A percentile compares a stretch with the other conserved stretches of the same genome.
phyloP scores from a whole-genome alignment of 1,140 invertebrate genomes.

The Rhyzopertha dominica region DNA sequence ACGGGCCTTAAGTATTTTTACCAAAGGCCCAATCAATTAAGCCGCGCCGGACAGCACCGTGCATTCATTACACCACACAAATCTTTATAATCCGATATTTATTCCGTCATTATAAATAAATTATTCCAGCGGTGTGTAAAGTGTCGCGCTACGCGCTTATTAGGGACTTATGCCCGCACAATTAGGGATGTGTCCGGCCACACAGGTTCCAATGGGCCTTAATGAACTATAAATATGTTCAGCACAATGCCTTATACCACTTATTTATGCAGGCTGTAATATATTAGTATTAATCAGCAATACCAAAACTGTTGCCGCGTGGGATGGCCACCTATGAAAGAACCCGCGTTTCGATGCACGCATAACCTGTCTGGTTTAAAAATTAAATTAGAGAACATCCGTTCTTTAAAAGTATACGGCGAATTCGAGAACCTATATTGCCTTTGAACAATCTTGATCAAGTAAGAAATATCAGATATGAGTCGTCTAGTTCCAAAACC shows the following conservation, averaged over 20 bases:
- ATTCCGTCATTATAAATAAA: conserved; percentile 45
- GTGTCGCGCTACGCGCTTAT: conserved; percentile 39
- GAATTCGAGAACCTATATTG: no score
- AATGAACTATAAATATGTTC: conserved; percentile 44
- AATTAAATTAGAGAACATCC: no score
- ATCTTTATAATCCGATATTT: conserved; percentile 45
- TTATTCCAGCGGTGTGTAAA: conserved; percentile 34
- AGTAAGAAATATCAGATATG: no score
- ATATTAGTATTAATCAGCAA: conserved; percentile 35
- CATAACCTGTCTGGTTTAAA: no score
- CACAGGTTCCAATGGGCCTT: conserved; percentile 36
- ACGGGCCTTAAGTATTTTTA: conserved; percentile 17
- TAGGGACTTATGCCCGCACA: conserved; percentile 43
- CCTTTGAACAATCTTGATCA: no score
- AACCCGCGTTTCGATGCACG: no score
- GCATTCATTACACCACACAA: conserved; percentile 44
- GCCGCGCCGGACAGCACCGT: conserved; percentile 18
- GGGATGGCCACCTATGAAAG: no score
- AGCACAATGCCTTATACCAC: conserved; percentile 39
- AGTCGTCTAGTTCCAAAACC: no score
- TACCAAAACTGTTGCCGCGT: conserved; percentile 15
- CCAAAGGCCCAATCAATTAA: conserved; percentile 26
- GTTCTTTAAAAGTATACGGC: no score
- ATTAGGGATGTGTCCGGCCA: conserved; percentile 43
- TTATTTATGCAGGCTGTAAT: conserved; percentile 40